Percentiles rank a stretch among this genome's conserved stretches.
Conservation (phyloP, 2,113 vertebrate species). For the Thinocorus orbignyianus region DNA sequence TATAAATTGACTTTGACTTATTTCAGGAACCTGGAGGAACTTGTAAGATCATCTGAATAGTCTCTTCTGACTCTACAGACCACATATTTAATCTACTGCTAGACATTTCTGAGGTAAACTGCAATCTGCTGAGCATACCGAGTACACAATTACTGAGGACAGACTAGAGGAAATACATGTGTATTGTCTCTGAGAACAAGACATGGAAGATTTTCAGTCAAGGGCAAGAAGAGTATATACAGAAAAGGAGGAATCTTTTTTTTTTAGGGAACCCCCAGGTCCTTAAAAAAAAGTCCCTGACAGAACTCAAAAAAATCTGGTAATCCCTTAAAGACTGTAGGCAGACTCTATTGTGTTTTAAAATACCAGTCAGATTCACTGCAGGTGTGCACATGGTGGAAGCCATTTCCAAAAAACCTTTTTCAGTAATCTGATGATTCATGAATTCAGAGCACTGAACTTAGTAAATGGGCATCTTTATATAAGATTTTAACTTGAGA, state of each 20-base stretch:
- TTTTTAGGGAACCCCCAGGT: neutral
- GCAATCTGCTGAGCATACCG: neutral
- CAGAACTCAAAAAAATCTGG: neutral
- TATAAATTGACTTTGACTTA: neutral
- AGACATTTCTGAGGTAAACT: neutral
- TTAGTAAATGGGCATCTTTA: neutral
- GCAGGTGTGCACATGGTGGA: neutral
- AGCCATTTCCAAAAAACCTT: accelerated
- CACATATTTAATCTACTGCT: neutral
- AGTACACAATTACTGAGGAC: neutral
- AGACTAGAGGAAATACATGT: neutral
- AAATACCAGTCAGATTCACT: neutral
- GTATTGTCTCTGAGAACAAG: neutral
- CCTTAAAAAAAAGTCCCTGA: neutral
- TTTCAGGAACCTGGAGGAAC: neutral
- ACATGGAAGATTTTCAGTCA: neutral
- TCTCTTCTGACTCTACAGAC: neutral
- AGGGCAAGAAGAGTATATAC: neutral
- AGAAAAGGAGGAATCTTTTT: neutral
- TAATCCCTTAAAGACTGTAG: neutral
- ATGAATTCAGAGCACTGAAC: neutral
- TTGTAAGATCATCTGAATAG: neutral
- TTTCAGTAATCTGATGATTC: neutral
- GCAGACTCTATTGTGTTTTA: neutral
- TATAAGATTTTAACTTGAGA: neutral